phyloP scores from a whole-genome alignment of 2,797 vertebrate species.

The Macroramphosus scolopax region DNA sequence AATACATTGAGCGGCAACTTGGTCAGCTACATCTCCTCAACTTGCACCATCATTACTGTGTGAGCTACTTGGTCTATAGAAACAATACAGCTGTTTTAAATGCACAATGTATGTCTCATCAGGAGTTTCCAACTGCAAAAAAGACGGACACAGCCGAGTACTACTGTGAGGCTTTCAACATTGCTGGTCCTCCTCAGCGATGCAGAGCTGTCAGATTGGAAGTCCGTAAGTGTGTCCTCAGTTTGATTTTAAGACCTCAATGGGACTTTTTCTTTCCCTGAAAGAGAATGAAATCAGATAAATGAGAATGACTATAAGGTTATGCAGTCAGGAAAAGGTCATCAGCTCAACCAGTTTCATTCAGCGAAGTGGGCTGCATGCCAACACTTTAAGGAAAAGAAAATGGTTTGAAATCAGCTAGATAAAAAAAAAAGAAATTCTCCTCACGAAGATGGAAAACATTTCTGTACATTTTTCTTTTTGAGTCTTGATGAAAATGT shows the following conservation, averaged over 20 bases:
- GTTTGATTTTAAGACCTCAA: neutral
- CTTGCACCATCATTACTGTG: neutral
- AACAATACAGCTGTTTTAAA: neutral
- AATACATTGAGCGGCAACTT: constrained; percentile 71
- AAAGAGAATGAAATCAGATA: neutral
- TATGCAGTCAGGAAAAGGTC: too few species aligned
- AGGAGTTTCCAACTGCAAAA: constrained; percentile 71
- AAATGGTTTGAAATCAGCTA: constrained; percentile 8
- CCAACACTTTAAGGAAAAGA: neutral
- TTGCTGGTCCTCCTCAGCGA: constrained; percentile 59
- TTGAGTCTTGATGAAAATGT: neutral
- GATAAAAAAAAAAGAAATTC: too few species aligned
- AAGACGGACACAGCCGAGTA: constrained; percentile 76
- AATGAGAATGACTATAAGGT: neutral
- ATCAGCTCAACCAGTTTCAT: too few species aligned
- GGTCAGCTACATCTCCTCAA: constrained; percentile 68
- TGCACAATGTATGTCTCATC: too few species aligned
- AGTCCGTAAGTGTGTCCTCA: constrained; percentile 82
- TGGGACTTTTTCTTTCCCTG: neutral
- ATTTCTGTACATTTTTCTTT: neutral
- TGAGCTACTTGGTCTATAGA: neutral
- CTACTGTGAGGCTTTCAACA: constrained; percentile 81
- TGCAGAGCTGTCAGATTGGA: constrained; percentile 73
- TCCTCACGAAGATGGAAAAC: too few species aligned
- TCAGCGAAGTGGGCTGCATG: neutral